Percentiles rank a stretch among this genome's conserved stretches.
Evolutionary conservation across 2,797 vertebrate species (phyloP).

Genomic region (Danio aesculapii): DNA sequence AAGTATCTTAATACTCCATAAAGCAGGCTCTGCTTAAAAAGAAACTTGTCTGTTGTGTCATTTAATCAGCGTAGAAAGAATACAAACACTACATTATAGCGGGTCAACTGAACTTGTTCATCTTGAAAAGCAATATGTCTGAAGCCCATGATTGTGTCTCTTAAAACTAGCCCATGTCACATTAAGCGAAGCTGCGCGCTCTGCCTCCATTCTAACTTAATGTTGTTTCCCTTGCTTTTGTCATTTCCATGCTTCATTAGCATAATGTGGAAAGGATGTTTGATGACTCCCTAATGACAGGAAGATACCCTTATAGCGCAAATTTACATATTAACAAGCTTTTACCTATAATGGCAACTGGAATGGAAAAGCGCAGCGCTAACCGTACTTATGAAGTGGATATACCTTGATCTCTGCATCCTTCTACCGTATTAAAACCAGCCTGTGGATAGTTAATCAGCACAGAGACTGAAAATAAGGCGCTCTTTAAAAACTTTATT

Average conservation of each 20-base stretch:
- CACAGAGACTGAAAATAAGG: constrained; percentile 62
- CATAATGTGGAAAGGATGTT: constrained; percentile 77
- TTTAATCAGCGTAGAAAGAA: constrained; percentile 17
- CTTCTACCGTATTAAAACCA: constrained; percentile 53
- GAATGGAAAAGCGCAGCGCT: constrained; percentile 49
- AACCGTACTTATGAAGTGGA: constrained; percentile 55
- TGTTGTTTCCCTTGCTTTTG: constrained; percentile 72
- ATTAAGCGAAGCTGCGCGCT: constrained; percentile 49
- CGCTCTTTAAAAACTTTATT: constrained; percentile 50
- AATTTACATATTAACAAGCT: constrained; percentile 84
- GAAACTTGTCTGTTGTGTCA: constrained; percentile 32
- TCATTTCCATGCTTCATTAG: constrained; percentile 80
- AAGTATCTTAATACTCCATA: neutral
- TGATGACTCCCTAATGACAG: constrained; percentile 81
- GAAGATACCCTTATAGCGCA: constrained; percentile 72
- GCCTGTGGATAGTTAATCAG: constrained; percentile 72
- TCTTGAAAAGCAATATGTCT: constrained; percentile 23
- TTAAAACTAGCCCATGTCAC: constrained; percentile 45
- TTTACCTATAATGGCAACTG: constrained; percentile 65
- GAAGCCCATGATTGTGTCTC: constrained; percentile 36
- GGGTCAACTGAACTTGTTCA: constrained; percentile 42
- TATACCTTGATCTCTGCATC: constrained; percentile 58
- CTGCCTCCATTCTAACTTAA: constrained; percentile 60
- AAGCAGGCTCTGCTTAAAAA: neutral
- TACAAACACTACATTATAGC: constrained; percentile 18